These are phyloP conservation scores for Ceyx erithaca DNA, from an alignment of 2,797 vertebrate genomes.

Conservation along the genomic window DNA sequence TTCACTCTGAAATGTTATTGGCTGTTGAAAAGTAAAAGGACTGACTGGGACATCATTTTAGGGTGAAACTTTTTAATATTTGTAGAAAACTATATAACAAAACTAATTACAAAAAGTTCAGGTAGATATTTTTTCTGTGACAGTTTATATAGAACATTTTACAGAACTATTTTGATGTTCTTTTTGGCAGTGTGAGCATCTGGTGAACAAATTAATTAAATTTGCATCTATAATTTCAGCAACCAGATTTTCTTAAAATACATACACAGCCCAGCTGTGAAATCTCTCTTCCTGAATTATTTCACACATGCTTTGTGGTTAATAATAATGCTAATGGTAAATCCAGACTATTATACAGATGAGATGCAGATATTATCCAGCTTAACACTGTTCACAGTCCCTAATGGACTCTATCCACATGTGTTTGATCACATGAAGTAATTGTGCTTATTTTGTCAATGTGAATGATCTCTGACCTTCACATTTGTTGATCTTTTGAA, in stretches of 20 bases:
- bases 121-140: background rate
- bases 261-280: background rate
- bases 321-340: background rate
- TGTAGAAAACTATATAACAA: background rate
- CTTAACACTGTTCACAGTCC: background rate
- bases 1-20: background rate
- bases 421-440: slow-evolving; percentile 3
- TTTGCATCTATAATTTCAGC: slow-evolving; percentile 17
- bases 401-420: background rate
- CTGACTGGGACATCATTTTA: background rate
- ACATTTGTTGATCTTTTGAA: slow-evolving; percentile 27
- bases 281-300: background rate
- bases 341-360: background rate
- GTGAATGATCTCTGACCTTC: background rate
- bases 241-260: slow-evolving; percentile 44
- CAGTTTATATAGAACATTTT: background rate
- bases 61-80: background rate
- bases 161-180: slow-evolving; percentile 26
- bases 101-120: slow-evolving; percentile 18
- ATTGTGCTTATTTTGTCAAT: slow-evolving; percentile 13
- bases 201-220: slow-evolving; percentile 54
- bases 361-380: background rate
- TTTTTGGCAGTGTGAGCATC: slow-evolving; percentile 43
- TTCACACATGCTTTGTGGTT: background rate
- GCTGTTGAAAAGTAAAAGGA: background rate